phyloP scores from a whole-genome alignment of 92 coral and sea anemone genomes.

The Zoanthus sociatus region DNA sequence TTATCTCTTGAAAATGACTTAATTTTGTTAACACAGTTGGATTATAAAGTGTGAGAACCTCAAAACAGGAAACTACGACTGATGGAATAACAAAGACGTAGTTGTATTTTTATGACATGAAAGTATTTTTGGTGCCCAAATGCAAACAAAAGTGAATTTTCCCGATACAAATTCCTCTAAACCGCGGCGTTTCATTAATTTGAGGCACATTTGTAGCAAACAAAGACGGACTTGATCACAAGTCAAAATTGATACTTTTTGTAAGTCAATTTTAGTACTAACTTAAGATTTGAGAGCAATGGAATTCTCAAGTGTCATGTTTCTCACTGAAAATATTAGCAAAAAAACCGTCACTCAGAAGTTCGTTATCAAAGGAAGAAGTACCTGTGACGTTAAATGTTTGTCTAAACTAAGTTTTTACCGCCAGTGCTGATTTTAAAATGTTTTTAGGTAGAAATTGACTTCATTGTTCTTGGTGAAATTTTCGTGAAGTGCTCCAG shows the following conservation, averaged over 20 bases:
- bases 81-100: slow-evolving; percentile 29
- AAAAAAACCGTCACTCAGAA: slow-evolving; percentile 4
- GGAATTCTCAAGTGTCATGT: slow-evolving; percentile 23
- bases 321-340: slow-evolving; percentile 7
- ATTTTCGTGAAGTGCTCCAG: neutral
- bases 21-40: slow-evolving; percentile 42
- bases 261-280: neutral
- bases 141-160: slow-evolving; percentile 12
- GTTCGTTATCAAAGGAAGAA: neutral
- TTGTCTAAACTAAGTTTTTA: slow-evolving; percentile 23
- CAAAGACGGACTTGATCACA: neutral
- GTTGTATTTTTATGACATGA: slow-evolving; percentile 32
- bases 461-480: neutral
- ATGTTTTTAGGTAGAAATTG: neutral
- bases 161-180: neutral
- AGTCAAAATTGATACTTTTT: neutral
- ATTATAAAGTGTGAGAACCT: slow-evolving; percentile 36
- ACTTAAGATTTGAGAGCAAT: neutral
- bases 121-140: slow-evolving; percentile 25
- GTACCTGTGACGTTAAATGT: slow-evolving; percentile 14
- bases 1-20: slow-evolving; percentile 20
- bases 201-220: neutral
- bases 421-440: neutral
- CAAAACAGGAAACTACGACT: slow-evolving; percentile 28
- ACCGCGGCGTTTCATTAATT: slow-evolving; percentile 26